Base-by-base conservation (phyloP, 2,888 invertebrate genomes). In the Oxystoma pomonae region DNA sequence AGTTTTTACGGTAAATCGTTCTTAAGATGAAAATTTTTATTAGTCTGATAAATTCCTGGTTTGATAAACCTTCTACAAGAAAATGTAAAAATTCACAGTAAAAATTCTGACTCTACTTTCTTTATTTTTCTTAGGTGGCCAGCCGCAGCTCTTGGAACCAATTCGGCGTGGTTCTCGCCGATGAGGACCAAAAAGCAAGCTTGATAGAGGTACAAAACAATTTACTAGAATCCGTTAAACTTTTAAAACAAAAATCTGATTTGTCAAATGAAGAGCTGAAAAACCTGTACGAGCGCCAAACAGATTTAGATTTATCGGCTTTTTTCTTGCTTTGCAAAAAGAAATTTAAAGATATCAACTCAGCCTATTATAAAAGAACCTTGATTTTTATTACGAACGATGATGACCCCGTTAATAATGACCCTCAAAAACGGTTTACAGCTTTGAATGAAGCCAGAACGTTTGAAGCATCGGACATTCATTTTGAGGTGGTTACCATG, bases 371-470 rank as follows among this genome's bases (percentile, higher is more conserved):
- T 62, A 71, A 70, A 60, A 65, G 72, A 61, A 70, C 65, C 1
- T 52, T 77, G 1, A 67, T 75, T 20, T 76, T 71, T 58, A 68
- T 76, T 3, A 74, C 75, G 12, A 75, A 75, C 49, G 72, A 76
- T 69, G 75, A 75, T 66, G 68, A 75, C 59, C 76, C 76, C 16
- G 66, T 72, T 3, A 63, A 58, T 49, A 65, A 66, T 18, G 72
- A 75, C 65, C 67, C 69, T 18, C 68, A 69, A 59, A 67, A 70
- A 52, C 71, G 71, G 57, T 76, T 74, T 62, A 69, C 73, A 9
- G 74, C 73, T 50, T 65, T 76, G 16, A 75, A 76, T 60, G 76
- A 76, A 66, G 73, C 72, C 0, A 74, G 75, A 71, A 73, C 71
- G n/a, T 75, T 76, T 50, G 64, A 59, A 52, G 68, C 67, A 2